Evolutionary conservation across 1,140 invertebrate genomes (phyloP), one percentile per base, ranked within the genome.

Genomic region (Idris sp.): DNA sequence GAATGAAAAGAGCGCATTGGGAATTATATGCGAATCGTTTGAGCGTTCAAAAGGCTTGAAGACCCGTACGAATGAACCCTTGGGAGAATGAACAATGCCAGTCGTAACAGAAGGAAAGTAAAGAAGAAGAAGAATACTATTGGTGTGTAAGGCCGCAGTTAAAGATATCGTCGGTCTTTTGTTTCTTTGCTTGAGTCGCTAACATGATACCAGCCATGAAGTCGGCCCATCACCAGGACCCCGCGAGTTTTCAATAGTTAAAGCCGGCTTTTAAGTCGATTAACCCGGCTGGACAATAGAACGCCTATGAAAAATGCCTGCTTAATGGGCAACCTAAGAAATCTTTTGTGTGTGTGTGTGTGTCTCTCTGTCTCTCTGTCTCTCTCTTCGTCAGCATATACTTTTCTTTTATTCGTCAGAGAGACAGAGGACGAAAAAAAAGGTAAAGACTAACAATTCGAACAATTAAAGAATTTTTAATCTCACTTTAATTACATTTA

Each of bases 21-120:
- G 81, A 84, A 85, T 83, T 82, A 85, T 83, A 79, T 76, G 77
- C 74, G 80, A 84, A 81, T 85, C 78, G 79, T 81, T 84, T 73
- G 75, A 77, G 77, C 78, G 77, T 76, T 84, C 77, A 84, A 84
- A 84, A 84, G 79, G 54, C 78, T 81, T 73, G 80, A 69, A 79
- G 77, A 79, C 74, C 74, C 78, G 74, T 69, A 80, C 75, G 74
- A 82, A 74, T 54, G 68, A 83, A 48, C 76, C 74, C 79, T 83
- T 65, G 81, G 77, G 80, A 83, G 78, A 82, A 80, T 80, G 78
- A 84, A 84, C 82, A 83, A 83, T 82, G 73, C 76, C 75, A 78
- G 65, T 65, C 64, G 78, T 58, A 79, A 74, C 62, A 74, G 69
- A 73, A 67, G 58, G 62, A 73, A 69, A 74, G 74, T 65, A 64